Conservation (phyloP, 2,888 invertebrate genomes). For the Scaptomyza caliginosa region DNA sequence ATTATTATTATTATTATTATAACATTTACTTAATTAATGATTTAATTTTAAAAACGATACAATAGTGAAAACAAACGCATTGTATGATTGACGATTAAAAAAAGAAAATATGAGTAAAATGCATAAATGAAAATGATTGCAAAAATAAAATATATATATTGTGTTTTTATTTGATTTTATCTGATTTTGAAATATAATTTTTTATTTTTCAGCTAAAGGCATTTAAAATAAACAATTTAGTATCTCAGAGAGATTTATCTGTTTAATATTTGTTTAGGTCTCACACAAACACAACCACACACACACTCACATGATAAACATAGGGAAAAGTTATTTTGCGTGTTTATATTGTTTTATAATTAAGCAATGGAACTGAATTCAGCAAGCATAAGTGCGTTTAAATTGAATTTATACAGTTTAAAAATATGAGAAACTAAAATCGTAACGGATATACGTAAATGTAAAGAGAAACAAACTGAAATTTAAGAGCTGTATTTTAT, state of each 20-base stretch:
- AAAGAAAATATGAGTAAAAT: conserved; percentile 73
- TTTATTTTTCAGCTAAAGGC: conserved; percentile 23
- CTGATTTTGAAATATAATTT: conserved; percentile 8
- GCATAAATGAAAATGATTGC: conserved; percentile 67
- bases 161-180: conserved; percentile 74
- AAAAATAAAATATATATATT: conserved; percentile 59
- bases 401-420: conserved; percentile 78
- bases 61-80: conserved; percentile 41
- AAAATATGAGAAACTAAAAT: conserved; percentile 48
- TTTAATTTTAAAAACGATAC: conserved; percentile 65
- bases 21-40: conserved; percentile 79
- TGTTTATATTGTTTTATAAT: conserved; percentile 22
- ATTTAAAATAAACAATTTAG: background rate
- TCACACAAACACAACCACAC: background rate
- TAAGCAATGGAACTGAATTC: conserved; percentile 72
- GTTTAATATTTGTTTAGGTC: background rate
- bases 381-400: conserved; percentile 61
- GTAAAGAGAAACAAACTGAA: conserved; percentile 74
- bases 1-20: conserved; percentile 73
- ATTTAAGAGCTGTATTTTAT: conserved; percentile 62
- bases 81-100: conserved; percentile 56
- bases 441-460: conserved; percentile 81
- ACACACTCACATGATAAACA: background rate
- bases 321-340: conserved; percentile 4
- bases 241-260: conserved; percentile 30